Evolutionary conservation across 1,140 invertebrate species (phyloP), one percentile per base, ranked within the genome.

Genomic region (Hyles vespertilio): DNA sequence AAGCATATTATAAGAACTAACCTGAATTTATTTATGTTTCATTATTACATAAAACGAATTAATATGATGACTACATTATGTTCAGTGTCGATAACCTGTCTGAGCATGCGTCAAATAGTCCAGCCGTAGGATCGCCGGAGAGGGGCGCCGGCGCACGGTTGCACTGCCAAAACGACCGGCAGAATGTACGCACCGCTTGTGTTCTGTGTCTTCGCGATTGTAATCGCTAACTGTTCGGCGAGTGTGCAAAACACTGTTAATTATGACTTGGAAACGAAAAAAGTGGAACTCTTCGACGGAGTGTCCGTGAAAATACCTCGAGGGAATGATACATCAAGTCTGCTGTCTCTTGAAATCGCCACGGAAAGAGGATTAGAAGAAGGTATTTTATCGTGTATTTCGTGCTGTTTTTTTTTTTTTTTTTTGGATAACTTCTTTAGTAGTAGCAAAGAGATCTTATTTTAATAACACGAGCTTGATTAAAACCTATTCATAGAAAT

Each of bases 321-420:
- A 46, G 51, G 61, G 33, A 70, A 68, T 32, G 62, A 60, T 12
- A 72, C 72, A 3, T 61, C 58, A 48, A 71, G 54, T 61, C 5
- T 81, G n/a, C 22, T 85, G n/a, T 85, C 82, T 4, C 60, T 85
- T n/a, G 72, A 82, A 70, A 62, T 85, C 45, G 63, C 79, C 44
- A 65, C 70, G 1, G 63, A 71, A 36, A 60, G 36, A n/a, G 63
- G 63, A 43, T 22, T 50, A 10, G 68, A 60, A 34, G 65, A 70
- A 70, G 81, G 81, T 84, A 32, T 66, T 22, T 55, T 34, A 43
- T 46, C 2, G 9, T 22, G 22, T 2, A 22, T 22, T 22, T 22
- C 22, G 22, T 22, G 22, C 22, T 22, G 22, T n/a, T n/a, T n/a
- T n/a, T n/a, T n/a, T n/a, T n/a, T n/a, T n/a, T 1, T 40, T 5